Evolutionary conservation across 2,113 vertebrate genomes (phyloP), one percentile per base, ranked within the genome.

Genomic region (Crotalus helleri): DNA sequence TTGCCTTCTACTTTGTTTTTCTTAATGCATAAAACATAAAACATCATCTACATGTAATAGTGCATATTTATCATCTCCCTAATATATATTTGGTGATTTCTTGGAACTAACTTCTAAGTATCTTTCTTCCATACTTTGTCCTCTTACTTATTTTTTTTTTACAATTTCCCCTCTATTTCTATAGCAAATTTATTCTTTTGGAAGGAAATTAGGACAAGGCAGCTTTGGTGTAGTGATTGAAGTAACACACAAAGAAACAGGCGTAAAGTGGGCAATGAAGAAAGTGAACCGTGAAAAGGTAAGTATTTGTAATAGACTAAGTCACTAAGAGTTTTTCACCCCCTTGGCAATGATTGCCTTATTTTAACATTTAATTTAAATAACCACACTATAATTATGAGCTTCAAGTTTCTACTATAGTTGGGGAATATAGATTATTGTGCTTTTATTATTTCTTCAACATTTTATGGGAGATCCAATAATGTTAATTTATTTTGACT

Each of bases 201-300:
- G 98, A 96, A 98, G 94, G 95, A 97, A 98, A 97, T 57, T 99
- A 96, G 98, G 98, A 96, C 97, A 98, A 96, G 98, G 98, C 93
- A 98, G 97, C 96, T 98, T 98, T 96, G 98, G 98, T 93, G 96
- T 98, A 74, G 98, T 98, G 96, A 97, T 97, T 95, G 98, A 98
- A 98, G 97, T 96, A 91, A 98, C 96, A 61, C 96, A 98, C 93
- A 98, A 96, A 89, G 94, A 98, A 96, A 98, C 97, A 2, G 95
- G 96, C 81, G 98, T 96, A 94, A 98, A 98, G 89, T 98, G 98
- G 98, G 97, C 98, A 64, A 98, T 98, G 96, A 98, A 98, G 94
- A 98, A 97, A 96, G 96, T 99, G 92, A 98, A 98, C 96, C 98
- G 97, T 96, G 98, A 98, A 95, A 98, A 97, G 96, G 98, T 98